Conservation (phyloP, 2,888 invertebrate species). For the Argynnis bischoffii region DNA sequence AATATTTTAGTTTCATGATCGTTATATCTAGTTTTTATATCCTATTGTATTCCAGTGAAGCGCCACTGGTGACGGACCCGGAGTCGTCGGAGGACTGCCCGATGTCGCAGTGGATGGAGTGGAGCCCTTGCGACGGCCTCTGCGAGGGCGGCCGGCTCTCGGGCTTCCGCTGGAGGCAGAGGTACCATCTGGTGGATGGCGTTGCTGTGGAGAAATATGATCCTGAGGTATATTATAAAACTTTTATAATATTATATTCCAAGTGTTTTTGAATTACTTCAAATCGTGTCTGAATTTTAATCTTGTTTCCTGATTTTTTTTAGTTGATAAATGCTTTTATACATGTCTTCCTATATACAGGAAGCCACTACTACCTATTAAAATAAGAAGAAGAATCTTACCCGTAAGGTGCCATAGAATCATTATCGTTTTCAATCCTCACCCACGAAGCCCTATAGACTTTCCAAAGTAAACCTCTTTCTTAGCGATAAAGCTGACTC, state of each 20-base stretch:
- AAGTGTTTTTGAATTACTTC: no score
- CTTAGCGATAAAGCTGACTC: no score
- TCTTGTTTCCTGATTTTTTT: background rate
- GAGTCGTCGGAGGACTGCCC: slow-evolving; percentile 64
- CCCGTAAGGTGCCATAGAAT: no score
- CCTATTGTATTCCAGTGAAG: slow-evolving; percentile 49
- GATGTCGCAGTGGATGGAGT: slow-evolving; percentile 64
- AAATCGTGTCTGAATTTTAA: background rate
- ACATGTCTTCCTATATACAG: no score
- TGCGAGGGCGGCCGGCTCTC: slow-evolving; percentile 56
- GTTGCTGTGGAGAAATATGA: slow-evolving; percentile 69
- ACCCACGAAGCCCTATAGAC: no score
- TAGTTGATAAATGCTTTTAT: no score
- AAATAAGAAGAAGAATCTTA: no score
- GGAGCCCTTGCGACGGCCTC: slow-evolving; percentile 68
- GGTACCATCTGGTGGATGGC: slow-evolving; percentile 70
- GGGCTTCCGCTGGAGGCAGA: slow-evolving; percentile 64
- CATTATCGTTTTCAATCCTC: no score
- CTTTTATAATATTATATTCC: background rate
- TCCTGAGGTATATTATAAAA: slow-evolving; percentile 54
- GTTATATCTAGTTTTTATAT: background rate
- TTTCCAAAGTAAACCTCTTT: no score
- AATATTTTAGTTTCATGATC: no score
- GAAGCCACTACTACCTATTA: no score
- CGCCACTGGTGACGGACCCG: slow-evolving; percentile 55